Evolutionary conservation across 2,797 vertebrate genomes (phyloP), one percentile per base, ranked within the genome.

Genomic region (Eulemur albifrons): DNA sequence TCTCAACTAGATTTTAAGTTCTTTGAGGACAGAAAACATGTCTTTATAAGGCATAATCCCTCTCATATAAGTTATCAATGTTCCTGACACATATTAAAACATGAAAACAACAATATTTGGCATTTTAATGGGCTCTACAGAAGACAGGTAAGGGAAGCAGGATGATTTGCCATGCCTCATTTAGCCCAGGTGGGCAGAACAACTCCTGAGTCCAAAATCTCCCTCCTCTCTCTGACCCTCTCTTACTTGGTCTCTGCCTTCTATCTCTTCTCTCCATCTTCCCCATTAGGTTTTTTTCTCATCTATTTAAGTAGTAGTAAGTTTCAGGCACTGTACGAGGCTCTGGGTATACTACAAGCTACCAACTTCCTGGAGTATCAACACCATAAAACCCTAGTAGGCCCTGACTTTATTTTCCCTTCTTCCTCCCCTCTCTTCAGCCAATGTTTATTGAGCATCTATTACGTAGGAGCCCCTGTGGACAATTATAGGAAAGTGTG

Each of bases 91-190:
- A 69, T 54, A 13, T 5, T 75, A 30, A 70, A 70, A 57, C 40
- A 21, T 45, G 38, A 45, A 63, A 92, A 50, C 25, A n/a, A 38
- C 81, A n/a, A 4, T 1, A 7, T 20, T 2, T 1, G 59, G 3
- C 7, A 52, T 57, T 38, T 38, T 43, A 50, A n/a, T 38, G 80
- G 48, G 52, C 25, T 23, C 15, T 9, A 0, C 3, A 0, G 9
- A 59, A 61, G 63, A 38, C 1, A 2, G 21, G 0, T n/a, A 4
- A 45, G 59, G 1, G 25, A 0, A 2, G 4, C 1, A 1, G 15
- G 30, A 0, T 12, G 75, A 4, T 5, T n/a, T 20, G 50, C 2
- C 0, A 11, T 0, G 27, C 38, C 7, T 0, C 1, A 3, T 15
- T 17, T 54, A 69, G 50, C 43, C 40, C 15, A 13, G 20, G n/a